Percentiles rank a stretch among this genome's conserved stretches.
These are phyloP conservation scores for Drosophila phalerata DNA, from an alignment of 2,888 invertebrate genomes.

Conservation along the genomic window DNA sequence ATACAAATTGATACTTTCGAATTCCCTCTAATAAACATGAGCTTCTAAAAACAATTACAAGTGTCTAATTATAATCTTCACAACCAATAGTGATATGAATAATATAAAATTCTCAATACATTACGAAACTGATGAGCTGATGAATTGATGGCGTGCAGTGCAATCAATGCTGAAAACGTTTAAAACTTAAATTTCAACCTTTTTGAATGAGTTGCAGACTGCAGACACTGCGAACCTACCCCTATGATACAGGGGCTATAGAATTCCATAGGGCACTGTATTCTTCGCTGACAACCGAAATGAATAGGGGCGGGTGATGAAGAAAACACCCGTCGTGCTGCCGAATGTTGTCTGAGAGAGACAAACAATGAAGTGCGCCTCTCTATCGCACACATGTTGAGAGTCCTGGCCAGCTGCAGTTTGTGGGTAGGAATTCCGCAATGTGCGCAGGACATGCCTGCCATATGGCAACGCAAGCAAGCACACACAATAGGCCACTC, in stretches of 20 bases:
- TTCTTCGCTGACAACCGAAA: constrained; percentile 17
- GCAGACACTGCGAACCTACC: constrained; percentile 39
- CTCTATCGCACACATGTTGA: constrained; percentile 3
- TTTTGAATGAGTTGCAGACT: constrained; percentile 17
- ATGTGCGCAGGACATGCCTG: constrained; percentile 71
- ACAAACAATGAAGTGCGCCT: constrained; percentile 38
- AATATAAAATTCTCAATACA: background rate
- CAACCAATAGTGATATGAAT: background rate
- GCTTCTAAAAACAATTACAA: constrained; percentile 27
- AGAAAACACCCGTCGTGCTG: constrained; percentile 45
- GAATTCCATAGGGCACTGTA: constrained; percentile 44
- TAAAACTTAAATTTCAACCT: constrained; percentile 21
- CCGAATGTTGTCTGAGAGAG: constrained; percentile 11
- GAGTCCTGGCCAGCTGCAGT: constrained; percentile 54
- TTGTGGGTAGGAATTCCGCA: constrained; percentile 72
- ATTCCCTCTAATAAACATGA: constrained; percentile 45
- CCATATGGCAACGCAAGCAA: constrained; percentile 60
- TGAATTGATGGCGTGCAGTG: background rate
- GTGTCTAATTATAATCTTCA: background rate
- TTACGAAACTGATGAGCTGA: background rate
- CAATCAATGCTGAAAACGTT: constrained; percentile 39
- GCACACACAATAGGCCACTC: constrained; percentile 45
- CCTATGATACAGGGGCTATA: constrained; percentile 24
- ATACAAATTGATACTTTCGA: constrained; percentile 10
- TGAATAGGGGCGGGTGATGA: constrained; percentile 37